Conservation (phyloP, 1,140 invertebrate species). For the Gerris buenoi region DNA sequence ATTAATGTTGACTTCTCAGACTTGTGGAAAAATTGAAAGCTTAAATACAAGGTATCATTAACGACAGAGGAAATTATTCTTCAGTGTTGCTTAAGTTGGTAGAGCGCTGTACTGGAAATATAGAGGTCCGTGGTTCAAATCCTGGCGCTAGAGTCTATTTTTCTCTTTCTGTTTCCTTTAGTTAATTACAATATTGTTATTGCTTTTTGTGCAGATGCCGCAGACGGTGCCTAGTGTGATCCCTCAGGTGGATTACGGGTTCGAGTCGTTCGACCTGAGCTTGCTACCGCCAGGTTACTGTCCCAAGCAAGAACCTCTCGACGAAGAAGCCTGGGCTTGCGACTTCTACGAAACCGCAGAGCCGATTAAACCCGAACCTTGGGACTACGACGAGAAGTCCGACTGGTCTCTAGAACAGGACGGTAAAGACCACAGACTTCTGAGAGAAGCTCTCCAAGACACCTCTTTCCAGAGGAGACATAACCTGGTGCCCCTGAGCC, state of each 20-base stretch:
- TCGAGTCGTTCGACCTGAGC: conserved; percentile 55
- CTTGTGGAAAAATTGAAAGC: too few relatives aligned
- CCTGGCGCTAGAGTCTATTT: too few relatives aligned
- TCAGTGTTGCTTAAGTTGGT: too few relatives aligned
- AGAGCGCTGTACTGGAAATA: too few relatives aligned
- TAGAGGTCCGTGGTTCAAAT: too few relatives aligned
- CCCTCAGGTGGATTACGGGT: conserved; percentile 48
- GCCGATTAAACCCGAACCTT: conserved; percentile 11
- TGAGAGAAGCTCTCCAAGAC: conserved; percentile 65
- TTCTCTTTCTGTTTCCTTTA: too few relatives aligned
- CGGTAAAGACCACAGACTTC: conserved; percentile 40
- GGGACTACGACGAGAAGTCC: conserved; percentile 9
- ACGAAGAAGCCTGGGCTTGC: conserved; percentile 13
- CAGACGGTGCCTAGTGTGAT: conserved; percentile 55
- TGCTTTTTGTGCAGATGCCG: too few relatives aligned
- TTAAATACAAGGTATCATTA: too few relatives aligned
- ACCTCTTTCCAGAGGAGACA: conserved; percentile 67
- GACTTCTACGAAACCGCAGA: background rate
- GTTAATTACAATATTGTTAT: too few relatives aligned
- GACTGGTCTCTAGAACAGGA: conserved; percentile 8
- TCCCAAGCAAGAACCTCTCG: conserved; percentile 21
- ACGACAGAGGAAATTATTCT: too few relatives aligned
- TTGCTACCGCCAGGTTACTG: conserved; percentile 40
- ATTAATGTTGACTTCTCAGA: too few relatives aligned
- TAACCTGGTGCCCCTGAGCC: conserved; percentile 56